Evolutionary conservation across 2,113 vertebrate species (phyloP), one percentile per base, ranked within the genome.

Genomic region (Calyptommatus sinebrachiatus): DNA sequence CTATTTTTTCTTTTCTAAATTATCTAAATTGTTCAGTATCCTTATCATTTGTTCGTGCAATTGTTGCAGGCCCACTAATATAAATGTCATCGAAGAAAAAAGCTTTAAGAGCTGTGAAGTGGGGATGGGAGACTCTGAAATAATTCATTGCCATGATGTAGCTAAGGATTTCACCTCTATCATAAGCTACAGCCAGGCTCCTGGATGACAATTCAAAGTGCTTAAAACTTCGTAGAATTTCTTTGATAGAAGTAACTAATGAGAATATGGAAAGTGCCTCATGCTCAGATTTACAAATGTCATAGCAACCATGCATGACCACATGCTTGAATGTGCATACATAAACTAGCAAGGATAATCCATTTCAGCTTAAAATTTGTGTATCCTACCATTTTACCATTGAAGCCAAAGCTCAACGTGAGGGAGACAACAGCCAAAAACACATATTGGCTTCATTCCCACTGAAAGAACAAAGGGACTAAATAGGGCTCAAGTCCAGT

Each of bases 151-250:
- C 12, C 70, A 73, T 26, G 68, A 35, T 76, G 62, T 31, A 29
- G 16, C 53, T 0, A 0, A 88, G 14, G 46, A 84, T 16, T 61
- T 63, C 73, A 82, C 31, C 29, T 8, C 35, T 74, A 41, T 26
- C 12, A 77, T 12, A 67, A 75, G 76, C 12, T 29, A 77, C 50
- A 57, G 0, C 57, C 3, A 46, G 22, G 66, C 46, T 8, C 68
- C 72, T 24, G n/a, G 85, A 63, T 29, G 46, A 73, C 68, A 84
- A 68, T 67, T 22, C 1, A 84, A 83, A 78, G 69, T 1, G 50
- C 7, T 4, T 6, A 2, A 11, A 57, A 75, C 20, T 53, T 62
- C 45, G 3, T 3, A 1, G 57, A 71, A 79, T 71, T 26, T 35
- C 50, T 71, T 63, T 76, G 50, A 79, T 71, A 73, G 72, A n/a